Evolutionary conservation across 2,797 vertebrate genomes (phyloP), one percentile per base, ranked within the genome.

Genomic region (Bucorvus abyssinicus): DNA sequence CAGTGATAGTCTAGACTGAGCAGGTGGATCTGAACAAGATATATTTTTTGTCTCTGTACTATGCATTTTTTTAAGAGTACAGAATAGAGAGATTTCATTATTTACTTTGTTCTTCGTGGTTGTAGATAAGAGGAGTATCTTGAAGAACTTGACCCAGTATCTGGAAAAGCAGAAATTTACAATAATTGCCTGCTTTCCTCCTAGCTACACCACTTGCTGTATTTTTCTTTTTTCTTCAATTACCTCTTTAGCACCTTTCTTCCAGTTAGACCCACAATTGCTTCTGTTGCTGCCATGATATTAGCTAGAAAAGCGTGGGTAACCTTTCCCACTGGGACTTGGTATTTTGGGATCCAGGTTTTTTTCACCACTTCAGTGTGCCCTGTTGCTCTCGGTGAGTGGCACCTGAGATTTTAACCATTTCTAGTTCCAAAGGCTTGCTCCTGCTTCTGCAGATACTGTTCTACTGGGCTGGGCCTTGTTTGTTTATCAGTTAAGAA

Each of bases 1-100:
- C 98, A 99, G 91, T 98, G 98, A 98, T 98, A 99, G 97, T 36
- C 87, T 68, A 78, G 93, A 61, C 92, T 47, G 52, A 84, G 55
- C 87, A 75, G 91, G 75, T 83, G 74, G 88, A 87, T 84, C 92
- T 87, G 74, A 95, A 83, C 3, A 5, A 87, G 30, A 15, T 40
- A 3, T 34, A 13, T 2, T 52, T 19, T 90, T 96, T 93, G 67
- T 64, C 90, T 94, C 95, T 96, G 94, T 97, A 94, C 97, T 96
- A 73, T 91, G 96, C 95, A 92, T 97, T 97, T 97, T 97, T 94
- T 84, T 45, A 93, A 97, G 67, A 96, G 96, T 97, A 97, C 97
- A 96, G 97, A 93, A 91, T 95, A 95, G 95, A 94, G 91, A 96
- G 93, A 57, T 96, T 96, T 96, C 95, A 90, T 96, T 53, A 83